Evolutionary conservation across 2,888 invertebrate genomes (phyloP).

Genomic region (Petrolisthes manimaculis): DNA sequence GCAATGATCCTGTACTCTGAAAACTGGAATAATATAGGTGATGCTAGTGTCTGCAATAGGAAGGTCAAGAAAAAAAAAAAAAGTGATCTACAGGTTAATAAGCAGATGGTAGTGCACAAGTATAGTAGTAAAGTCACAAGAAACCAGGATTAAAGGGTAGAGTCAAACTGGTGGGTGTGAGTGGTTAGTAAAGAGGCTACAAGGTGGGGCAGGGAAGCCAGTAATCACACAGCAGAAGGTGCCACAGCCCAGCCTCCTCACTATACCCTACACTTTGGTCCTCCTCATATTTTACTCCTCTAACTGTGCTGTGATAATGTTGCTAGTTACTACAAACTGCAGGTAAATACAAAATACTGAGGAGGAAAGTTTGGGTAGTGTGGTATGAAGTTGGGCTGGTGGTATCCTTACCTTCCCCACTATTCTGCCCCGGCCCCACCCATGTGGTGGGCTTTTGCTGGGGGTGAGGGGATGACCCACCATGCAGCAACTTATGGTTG

Average conservation of each 20-base stretch:
- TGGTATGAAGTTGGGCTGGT: slow-evolving; percentile 46
- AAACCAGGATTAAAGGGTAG: slow-evolving; percentile 51
- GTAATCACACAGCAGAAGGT: slow-evolving; percentile 57
- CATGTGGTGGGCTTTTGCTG: slow-evolving; percentile 13
- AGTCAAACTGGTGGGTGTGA: slow-evolving; percentile 46
- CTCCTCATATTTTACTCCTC: neutral
- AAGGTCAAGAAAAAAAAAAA: slow-evolving; percentile 43
- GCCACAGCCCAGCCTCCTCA: slow-evolving; percentile 48
- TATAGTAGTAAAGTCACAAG: slow-evolving; percentile 50
- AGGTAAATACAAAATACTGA: neutral
- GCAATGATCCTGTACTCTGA: slow-evolving; percentile 22
- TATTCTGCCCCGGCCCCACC: slow-evolving; percentile 34
- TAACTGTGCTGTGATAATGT: neutral
- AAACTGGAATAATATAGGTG: slow-evolving; percentile 34
- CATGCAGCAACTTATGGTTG: slow-evolving; percentile 35
- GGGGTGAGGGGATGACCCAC: slow-evolving; percentile 13
- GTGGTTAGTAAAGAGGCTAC: slow-evolving; percentile 56
- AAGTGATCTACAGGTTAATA: slow-evolving; percentile 52
- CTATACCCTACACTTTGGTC: slow-evolving; percentile 19
- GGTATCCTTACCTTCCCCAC: slow-evolving; percentile 59
- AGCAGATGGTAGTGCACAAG: slow-evolving; percentile 54
- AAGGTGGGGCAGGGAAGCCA: slow-evolving; percentile 55
- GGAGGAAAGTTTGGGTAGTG: neutral
- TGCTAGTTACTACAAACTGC: neutral
- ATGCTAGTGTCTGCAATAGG: slow-evolving; percentile 47